Conservation (phyloP, 2,888 invertebrate species). For the Cantharis rufa region DNA sequence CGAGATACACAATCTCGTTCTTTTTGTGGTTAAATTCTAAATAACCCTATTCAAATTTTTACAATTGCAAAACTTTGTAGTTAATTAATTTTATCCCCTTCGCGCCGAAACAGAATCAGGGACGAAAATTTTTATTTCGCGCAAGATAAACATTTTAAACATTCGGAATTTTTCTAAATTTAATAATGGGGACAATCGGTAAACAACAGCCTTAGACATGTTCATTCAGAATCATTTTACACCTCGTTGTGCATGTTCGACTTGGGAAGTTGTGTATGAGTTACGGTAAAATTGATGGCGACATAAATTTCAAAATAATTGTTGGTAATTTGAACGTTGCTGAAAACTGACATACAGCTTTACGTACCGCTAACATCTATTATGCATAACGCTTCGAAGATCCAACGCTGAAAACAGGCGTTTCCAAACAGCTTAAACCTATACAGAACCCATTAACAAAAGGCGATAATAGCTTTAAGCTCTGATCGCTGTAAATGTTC, state of each 20-base stretch:
- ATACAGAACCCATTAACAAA: slow-evolving; percentile 2
- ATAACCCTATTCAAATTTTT: not conserved
- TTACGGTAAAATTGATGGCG: slow-evolving; percentile 13
- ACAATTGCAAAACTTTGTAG: not conserved
- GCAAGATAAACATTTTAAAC: not conserved
- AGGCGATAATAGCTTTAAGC: not conserved
- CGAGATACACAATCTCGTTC: not conserved
- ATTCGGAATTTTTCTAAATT: not conserved
- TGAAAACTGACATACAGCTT: slow-evolving; percentile 11
- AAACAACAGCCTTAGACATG: not conserved
- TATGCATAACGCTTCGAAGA: slow-evolving; percentile 7
- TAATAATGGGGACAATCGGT: not conserved
- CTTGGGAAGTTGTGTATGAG: slow-evolving; percentile 6
- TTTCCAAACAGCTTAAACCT: not conserved
- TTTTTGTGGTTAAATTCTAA: not conserved
- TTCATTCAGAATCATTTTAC: slow-evolving; percentile 5
- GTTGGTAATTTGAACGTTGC: slow-evolving; percentile 14
- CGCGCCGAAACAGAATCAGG: not conserved
- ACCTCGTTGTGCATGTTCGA: slow-evolving; percentile 9
- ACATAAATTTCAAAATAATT: slow-evolving; percentile 21
- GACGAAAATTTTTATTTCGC: not conserved
- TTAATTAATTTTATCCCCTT: not conserved
- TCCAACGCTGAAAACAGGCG: slow-evolving; percentile 9
- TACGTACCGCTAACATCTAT: slow-evolving; percentile 6
- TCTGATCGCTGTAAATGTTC: not conserved